Evolutionary conservation across 2,888 invertebrate species (phyloP).

Genomic region (Trilocha varians): DNA sequence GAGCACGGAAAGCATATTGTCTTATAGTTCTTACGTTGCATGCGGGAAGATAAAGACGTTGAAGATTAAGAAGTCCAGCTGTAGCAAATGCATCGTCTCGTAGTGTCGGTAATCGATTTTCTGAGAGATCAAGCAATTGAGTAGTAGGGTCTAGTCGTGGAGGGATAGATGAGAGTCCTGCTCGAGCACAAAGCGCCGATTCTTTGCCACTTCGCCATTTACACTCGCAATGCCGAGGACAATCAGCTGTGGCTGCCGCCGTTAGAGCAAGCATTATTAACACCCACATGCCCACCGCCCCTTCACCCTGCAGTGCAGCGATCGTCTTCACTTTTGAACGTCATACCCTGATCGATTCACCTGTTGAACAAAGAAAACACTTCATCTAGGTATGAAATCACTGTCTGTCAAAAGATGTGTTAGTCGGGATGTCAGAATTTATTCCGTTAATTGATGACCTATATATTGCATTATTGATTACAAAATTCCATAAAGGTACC

Average conservation of each 20-base stretch:
- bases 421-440: too few species aligned
- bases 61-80: slow-evolving; percentile 84
- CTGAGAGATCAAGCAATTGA: slow-evolving; percentile 84
- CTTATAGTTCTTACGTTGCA: slow-evolving; percentile 81
- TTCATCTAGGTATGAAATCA: too few species aligned
- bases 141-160: slow-evolving; percentile 83
- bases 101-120: slow-evolving; percentile 79
- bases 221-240: slow-evolving; percentile 86
- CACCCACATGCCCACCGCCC: slow-evolving; percentile 75
- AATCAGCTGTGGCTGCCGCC: slow-evolving; percentile 75
- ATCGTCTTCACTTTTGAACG: slow-evolving; percentile 51
- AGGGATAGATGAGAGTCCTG: slow-evolving; percentile 82
- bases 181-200: slow-evolving; percentile 84
- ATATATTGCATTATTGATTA: too few species aligned
- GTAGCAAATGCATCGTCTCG: slow-evolving; percentile 82
- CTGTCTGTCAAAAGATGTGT: too few species aligned
- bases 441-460: too few species aligned
- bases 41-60: slow-evolving; percentile 82
- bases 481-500: too few species aligned
- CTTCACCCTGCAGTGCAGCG: slow-evolving; percentile 59
- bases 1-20: slow-evolving; percentile 81
- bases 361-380: slow-evolving; percentile 31
- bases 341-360: slow-evolving; percentile 49
- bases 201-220: slow-evolving; percentile 93
- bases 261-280: slow-evolving; percentile 58